Percentiles rank a stretch among this genome's conserved stretches.
Evolutionary conservation across 2,888 invertebrate species (phyloP).

Genomic region (Pollenia angustigena): DNA sequence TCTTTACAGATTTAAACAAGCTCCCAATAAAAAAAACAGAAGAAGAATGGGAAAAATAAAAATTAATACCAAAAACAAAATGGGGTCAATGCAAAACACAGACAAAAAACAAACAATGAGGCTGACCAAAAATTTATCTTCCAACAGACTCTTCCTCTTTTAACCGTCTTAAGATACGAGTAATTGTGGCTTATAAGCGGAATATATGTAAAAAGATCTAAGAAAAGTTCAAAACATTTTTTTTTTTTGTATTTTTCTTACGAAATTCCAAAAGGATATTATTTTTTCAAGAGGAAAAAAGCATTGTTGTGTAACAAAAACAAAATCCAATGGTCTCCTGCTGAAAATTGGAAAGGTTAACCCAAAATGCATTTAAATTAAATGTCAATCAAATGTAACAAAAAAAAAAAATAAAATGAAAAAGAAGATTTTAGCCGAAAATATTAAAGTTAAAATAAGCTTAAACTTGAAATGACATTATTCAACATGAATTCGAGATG

Average conservation of each 20-base stretch:
- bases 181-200: conserved; percentile 62
- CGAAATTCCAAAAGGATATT: conserved; percentile 41
- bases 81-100: conserved; percentile 66
- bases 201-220: conserved; percentile 66
- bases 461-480: conserved; percentile 75
- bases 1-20: conserved; percentile 54
- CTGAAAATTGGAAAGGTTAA: conserved; percentile 71
- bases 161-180: conserved; percentile 47
- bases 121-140: conserved; percentile 53
- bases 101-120: conserved; percentile 62
- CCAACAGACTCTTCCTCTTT: neutral
- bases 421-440: conserved; percentile 60
- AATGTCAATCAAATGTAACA: conserved; percentile 76
- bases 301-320: conserved; percentile 35
- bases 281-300: neutral
- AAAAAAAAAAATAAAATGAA: conserved; percentile 33
- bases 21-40: neutral
- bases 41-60: conserved; percentile 11
- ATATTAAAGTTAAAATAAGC: conserved; percentile 66
- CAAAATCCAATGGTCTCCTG: conserved; percentile 55
- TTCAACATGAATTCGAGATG: conserved; percentile 75
- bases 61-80: conserved; percentile 53
- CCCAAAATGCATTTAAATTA: conserved; percentile 77
- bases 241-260: conserved; percentile 34
- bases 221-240: conserved; percentile 54